phyloP scores from a whole-genome alignment of 2,113 vertebrate species.

The Melanotaenia duboulayi region DNA sequence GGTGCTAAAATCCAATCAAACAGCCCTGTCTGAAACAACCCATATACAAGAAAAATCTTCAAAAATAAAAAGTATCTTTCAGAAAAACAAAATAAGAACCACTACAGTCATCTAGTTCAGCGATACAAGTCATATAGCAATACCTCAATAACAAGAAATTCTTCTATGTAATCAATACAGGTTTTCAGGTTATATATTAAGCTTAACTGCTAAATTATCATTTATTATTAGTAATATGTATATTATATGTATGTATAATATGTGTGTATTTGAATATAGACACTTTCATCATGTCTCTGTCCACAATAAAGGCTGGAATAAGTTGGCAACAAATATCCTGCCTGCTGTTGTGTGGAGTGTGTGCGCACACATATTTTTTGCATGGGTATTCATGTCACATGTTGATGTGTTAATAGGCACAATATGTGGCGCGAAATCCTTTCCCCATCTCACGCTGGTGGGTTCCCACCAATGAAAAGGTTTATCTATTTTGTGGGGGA shows the following conservation, averaged over 20 bases:
- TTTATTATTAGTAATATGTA: constrained; percentile 87
- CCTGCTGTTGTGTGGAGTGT: constrained; percentile 18
- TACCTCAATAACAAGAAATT: constrained; percentile 83
- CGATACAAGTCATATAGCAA: constrained; percentile 85
- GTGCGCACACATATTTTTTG: constrained; percentile 23
- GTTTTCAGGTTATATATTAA: constrained; percentile 85
- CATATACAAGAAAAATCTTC: constrained; percentile 70
- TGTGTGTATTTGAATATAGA: constrained; percentile 78
- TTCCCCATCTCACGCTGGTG: constrained; percentile 44
- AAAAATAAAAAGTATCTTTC: constrained; percentile 56
- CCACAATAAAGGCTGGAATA: constrained; percentile 74
- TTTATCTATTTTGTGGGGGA: constrained; percentile 1
- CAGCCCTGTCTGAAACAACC: constrained; percentile 76
- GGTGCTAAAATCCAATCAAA: not conserved
- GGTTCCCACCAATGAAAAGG: constrained; percentile 13
- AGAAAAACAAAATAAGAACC: constrained; percentile 40
- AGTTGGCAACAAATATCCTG: constrained; percentile 68
- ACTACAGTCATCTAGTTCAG: constrained; percentile 84
- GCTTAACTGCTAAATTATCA: constrained; percentile 87
- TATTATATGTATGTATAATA: constrained; percentile 81
- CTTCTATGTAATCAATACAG: constrained; percentile 86
- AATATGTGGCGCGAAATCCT: constrained; percentile 50
- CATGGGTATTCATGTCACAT: constrained; percentile 18
- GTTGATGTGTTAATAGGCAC: constrained; percentile 71
- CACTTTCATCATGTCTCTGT: constrained; percentile 57